Evolutionary conservation across 2,797 vertebrate species (phyloP).

Genomic region (Cyprinodon diabolis): DNA sequence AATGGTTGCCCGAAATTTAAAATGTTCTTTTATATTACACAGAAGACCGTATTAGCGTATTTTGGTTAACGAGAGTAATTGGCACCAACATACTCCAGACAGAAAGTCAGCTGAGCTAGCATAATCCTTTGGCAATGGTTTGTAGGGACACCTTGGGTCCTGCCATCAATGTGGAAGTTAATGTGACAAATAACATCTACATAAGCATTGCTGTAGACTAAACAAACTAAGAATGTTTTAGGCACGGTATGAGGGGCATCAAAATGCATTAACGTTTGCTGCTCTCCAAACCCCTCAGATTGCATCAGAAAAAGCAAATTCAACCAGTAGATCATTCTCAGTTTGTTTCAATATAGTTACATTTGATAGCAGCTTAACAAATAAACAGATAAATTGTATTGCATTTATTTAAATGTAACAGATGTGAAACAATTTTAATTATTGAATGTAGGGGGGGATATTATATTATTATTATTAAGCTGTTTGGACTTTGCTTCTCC

Average conservation of each 20-base stretch:
- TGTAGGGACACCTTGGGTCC: too few relatives aligned
- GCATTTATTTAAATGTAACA: background rate
- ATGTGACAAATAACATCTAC: background rate
- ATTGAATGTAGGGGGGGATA: background rate
- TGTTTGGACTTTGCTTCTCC: background rate
- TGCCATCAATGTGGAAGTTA: background rate
- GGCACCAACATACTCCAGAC: background rate
- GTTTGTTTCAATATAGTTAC: too few relatives aligned
- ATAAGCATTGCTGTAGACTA: background rate
- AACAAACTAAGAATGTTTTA: too few relatives aligned
- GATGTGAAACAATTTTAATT: background rate
- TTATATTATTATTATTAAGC: background rate
- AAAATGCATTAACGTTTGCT: background rate
- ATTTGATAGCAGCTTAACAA: too few relatives aligned
- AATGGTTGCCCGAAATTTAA: background rate
- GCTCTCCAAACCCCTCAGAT: background rate
- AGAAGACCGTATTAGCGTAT: background rate
- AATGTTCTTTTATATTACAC: background rate
- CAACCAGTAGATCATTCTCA: too few relatives aligned
- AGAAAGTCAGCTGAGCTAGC: too few relatives aligned
- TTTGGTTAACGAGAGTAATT: background rate
- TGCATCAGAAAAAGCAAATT: too few relatives aligned
- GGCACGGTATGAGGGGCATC: background rate
- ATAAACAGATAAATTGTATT: too few relatives aligned
- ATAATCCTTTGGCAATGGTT: too few relatives aligned